Evolutionary conservation across 2,888 invertebrate genomes (phyloP), one percentile per base, ranked within the genome.

Genomic region (Seira musarum): DNA sequence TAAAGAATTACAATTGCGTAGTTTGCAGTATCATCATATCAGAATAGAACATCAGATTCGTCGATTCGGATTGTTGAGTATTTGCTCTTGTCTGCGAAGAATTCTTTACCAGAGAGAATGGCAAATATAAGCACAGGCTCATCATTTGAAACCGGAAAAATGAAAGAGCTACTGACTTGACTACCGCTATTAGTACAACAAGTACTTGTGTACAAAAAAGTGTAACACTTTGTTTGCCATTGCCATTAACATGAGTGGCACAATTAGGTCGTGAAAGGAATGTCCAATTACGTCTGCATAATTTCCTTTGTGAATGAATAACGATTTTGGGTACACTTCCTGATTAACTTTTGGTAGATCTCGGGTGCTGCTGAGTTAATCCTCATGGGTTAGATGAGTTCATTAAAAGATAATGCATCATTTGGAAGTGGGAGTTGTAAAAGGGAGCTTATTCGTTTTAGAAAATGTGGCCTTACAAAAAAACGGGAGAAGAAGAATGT

Each of bases 1-100:
- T 49, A 53, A 40, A 68, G 49, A 22, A 49, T 60, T 35, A 35
- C 69, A 60, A 35, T 70, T 35, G 25, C 19, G n/a, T 22, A 25
- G 17, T 30, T n/a, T 17, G 40, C 65, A 35, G 21, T 3, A 71
- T 1, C 64, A 46, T 63, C 3, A 5, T 53, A 53, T 53, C 17
- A 53, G 17, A 53, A 53, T 13, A 17, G 17, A 53, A 53, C 53
- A 53, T 13, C 53, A 15, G n/a, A 53, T 30, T 30, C 30, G 30
- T 2, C 30, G 8, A 5, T 30, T 30, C 30, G 30, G 30, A 30
- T 30, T 30, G 30, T 30, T 30, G 30, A 30, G 30, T 30, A 30
- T 53, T 5, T 30, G 30, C 8, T 5, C 30, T 30, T 30, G 2
- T 30, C 30, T 17, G 53, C 17, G 15, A n/a, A 53, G n/a, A 53